Conservation (phyloP, 2,113 vertebrate species). For the Stegastes partitus region DNA sequence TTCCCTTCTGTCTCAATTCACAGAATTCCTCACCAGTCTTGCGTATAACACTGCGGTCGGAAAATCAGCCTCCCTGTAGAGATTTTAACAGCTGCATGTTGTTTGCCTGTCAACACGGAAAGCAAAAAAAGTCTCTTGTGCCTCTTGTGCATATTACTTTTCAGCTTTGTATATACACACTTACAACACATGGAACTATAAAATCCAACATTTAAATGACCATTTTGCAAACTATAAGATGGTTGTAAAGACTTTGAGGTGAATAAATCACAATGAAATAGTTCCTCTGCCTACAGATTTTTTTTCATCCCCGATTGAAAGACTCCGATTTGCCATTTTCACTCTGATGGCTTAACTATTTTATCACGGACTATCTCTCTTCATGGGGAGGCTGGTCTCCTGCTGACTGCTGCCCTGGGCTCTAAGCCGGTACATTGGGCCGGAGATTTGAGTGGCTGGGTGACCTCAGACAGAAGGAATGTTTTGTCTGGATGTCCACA, state of each 20-base stretch:
- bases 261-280: not conserved
- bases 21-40: conserved; percentile 58
- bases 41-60: not conserved
- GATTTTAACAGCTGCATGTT: conserved; percentile 50
- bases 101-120: conserved; percentile 31
- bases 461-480: conserved; percentile 84
- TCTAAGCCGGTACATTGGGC: conserved; percentile 72
- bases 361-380: conserved; percentile 30
- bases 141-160: not conserved
- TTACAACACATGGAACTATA: not conserved
- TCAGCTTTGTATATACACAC: not conserved
- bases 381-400: conserved; percentile 33
- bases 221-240: not conserved
- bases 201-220: not conserved
- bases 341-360: conserved; percentile 46
- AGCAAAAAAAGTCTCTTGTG: conserved; percentile 6
- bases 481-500: conserved; percentile 77
- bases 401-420: conserved; percentile 65
- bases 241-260: not conserved
- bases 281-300: not conserved
- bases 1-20: conserved; percentile 36
- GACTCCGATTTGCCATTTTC: conserved; percentile 32
- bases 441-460: conserved; percentile 71
- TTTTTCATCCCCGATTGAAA: conserved; percentile 13
- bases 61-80: conserved; percentile 21